Base-by-base conservation (phyloP, 2,888 invertebrate species). In the Eretmocerus hayati region DNA sequence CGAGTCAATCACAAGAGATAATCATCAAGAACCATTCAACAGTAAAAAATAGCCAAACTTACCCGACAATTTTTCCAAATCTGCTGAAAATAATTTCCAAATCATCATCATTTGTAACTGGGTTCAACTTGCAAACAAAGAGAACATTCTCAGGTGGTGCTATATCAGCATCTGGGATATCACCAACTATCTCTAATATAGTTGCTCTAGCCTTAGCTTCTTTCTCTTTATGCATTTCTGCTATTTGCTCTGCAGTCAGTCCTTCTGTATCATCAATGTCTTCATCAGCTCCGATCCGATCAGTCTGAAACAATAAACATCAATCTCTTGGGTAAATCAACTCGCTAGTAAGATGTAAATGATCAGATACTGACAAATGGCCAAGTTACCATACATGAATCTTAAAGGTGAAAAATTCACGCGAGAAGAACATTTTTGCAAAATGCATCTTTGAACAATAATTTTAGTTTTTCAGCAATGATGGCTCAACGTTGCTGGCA, bases 81-180 rank as follows among this genome's bases (percentile, higher is more conserved):
- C 97, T 79, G 61, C 93, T 91, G 66, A 99, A 99, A 59, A 99
- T 97, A 20, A 97, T 92, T 76, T 97, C 94, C 53, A 97, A 75
- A 72, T 97, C 95, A 64, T 96, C 96, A 69, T 95, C 95, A 9
- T 85, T 91, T 1, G 99, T 99, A 0, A 99, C 93, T 1, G 97
- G 96, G 76, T 99, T 99, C 18, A 99, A 76, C 75, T 99, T 99
- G 72, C 99, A 99, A 23, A 99, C 93, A 75, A 99, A 99, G 0
- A 99, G 76, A 2, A 99, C 96, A 77, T 99, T 97, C 74, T 99
- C 99, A 6, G 97, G 96, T 0, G 99, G 99, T 5, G 92, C 93
- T 71, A 95, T 88, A 51, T 99, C 96, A 13, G 92, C 96, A 75
- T 95, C 90, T 0, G 96, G 96, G 48, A 99, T 77, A 72, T 99